These are phyloP conservation scores for Oceanites oceanicus DNA, from an alignment of 2,113 vertebrate species.

Conservation along the genomic window DNA sequence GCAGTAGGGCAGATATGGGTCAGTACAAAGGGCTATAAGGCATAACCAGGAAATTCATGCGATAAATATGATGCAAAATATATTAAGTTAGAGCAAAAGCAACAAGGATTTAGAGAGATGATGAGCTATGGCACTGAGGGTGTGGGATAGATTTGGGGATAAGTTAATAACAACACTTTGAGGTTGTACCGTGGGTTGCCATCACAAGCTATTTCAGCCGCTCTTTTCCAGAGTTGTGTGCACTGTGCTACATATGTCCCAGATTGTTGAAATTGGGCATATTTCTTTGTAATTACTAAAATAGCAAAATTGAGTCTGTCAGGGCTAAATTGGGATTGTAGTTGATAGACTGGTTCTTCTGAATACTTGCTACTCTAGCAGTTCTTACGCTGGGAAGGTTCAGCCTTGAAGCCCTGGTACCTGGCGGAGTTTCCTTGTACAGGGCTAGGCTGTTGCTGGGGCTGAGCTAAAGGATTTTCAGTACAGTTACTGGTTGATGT, in stretches of 20 bases:
- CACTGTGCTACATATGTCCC: not conserved
- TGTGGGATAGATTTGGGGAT: not conserved
- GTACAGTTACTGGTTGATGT: not conserved
- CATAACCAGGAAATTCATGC: not conserved
- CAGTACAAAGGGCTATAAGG: not conserved
- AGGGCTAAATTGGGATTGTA: not conserved
- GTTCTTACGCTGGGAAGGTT: not conserved
- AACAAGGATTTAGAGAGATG: not conserved
- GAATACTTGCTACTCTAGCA: not conserved
- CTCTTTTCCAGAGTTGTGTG: not conserved
- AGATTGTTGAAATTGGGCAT: not conserved
- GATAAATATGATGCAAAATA: not conserved
- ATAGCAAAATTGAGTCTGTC: not conserved
- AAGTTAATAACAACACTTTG: not conserved
- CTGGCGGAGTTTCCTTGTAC: not conserved
- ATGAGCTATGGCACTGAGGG: not conserved
- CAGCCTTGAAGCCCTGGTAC: not conserved
- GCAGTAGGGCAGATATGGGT: not conserved
- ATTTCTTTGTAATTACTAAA: not conserved
- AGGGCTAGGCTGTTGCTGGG: not conserved
- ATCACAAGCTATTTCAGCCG: not conserved
- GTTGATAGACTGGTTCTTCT: not conserved
- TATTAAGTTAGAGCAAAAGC: not conserved
- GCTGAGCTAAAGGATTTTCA: not conserved
- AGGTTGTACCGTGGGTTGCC: not conserved